Evolutionary conservation across 2,113 vertebrate species (phyloP), one percentile per base, ranked within the genome.

Genomic region (Corythaixoides concolor): DNA sequence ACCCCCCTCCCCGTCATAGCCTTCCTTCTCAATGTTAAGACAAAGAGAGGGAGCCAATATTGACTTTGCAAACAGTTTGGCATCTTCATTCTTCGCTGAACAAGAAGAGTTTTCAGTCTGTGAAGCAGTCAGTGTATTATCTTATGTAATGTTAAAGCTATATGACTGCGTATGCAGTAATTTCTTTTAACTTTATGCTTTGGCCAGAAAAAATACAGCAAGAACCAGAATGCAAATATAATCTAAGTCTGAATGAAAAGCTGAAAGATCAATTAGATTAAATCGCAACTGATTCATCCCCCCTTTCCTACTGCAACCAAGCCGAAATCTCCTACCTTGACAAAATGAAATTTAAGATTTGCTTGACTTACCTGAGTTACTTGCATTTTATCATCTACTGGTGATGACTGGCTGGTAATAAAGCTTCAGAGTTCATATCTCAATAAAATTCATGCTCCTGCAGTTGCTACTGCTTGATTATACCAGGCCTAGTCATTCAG

Each of bases 1-100:
- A 45, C 39, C 8, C 3, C 5, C 12, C 37, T 70, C 35, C 43
- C 4, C 1, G 5, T 8, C 41, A 58, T 1, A 41, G 9, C 7
- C 28, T 69, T 68, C 26, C 32, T 89, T 73, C 27, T 73, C n/a
- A 84, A 18, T 15, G 5, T 16, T 69, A 33, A 79, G 63, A 82
- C 15, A 59, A 67, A 55, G 15, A 72, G 3, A 3, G 8, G 5
- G 19, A 86, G 49, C 6, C 4, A 35, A 15, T 32, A 37, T 6
- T 68, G 60, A 68, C 39, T 15, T 76, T 72, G 15, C 3, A 2
- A 86, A 21, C 15, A 30, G 30, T 35, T 41, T 3, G 5, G 2
- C 20, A 5, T n/a, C 43, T 50, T 87, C 9, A 19, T 59, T 69
- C 30, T 22, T 66, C 22, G 20, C 15, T 33, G 35, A 72, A 50